Conservation (phyloP, 30 jellyfish, hydroid and myxozoan genomes). For the Hydractinia echinata region DNA sequence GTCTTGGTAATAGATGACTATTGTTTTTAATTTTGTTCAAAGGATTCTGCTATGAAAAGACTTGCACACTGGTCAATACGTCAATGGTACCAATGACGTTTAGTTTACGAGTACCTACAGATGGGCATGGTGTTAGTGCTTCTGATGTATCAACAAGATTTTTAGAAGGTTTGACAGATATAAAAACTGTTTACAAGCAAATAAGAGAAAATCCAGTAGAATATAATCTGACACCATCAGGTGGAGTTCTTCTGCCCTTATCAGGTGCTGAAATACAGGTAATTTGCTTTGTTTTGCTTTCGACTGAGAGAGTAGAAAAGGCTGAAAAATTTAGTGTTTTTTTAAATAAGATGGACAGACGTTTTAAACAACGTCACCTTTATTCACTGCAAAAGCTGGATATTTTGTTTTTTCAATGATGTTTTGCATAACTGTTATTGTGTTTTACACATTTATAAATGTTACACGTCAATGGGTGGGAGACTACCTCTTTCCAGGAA, state of each 20-base stretch:
- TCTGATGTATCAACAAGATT: constrained; percentile 53
- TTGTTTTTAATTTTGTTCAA: neutral
- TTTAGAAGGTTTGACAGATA: constrained; percentile 32
- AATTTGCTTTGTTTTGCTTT: neutral
- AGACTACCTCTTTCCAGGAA: too few species aligned
- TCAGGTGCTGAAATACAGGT: constrained; percentile 82
- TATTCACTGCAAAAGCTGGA: too few species aligned
- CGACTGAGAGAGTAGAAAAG: too few species aligned
- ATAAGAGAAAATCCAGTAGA: constrained; percentile 57
- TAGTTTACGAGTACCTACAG: constrained; percentile 79
- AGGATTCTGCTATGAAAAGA: constrained; percentile 77
- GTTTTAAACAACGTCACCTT: too few species aligned
- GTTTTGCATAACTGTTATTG: too few species aligned
- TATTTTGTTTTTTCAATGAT: too few species aligned
- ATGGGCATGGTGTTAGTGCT: constrained; percentile 80
- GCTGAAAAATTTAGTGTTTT: too few species aligned
- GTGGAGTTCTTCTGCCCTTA: constrained; percentile 69
- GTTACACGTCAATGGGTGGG: too few species aligned
- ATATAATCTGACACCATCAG: constrained; percentile 64
- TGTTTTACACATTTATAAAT: too few species aligned
- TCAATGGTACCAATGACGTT: constrained; percentile 89
- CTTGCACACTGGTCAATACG: constrained; percentile 74
- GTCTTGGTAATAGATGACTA: neutral
- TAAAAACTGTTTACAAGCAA: neutral
- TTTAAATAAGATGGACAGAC: too few species aligned